Percentiles rank a stretch among this genome's conserved stretches.
These are phyloP conservation scores for Margaritifera margaritifera DNA, from an alignment of 2,888 invertebrate genomes.

Conservation along the genomic window DNA sequence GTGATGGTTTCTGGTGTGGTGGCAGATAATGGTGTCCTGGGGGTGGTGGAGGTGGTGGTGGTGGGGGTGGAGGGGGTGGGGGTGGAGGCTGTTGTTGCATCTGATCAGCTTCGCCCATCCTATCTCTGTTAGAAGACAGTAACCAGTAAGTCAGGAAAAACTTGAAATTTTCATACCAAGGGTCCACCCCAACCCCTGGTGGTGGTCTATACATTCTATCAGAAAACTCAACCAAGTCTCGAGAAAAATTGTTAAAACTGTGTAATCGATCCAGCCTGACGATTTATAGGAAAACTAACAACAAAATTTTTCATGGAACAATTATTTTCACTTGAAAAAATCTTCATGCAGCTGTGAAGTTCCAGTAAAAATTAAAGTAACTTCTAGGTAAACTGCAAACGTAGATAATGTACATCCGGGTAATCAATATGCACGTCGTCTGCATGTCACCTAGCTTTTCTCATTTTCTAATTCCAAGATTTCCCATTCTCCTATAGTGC, in stretches of 20 bases:
- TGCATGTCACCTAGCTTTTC: conserved; percentile 1
- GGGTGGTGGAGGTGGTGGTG: conserved; percentile 11
- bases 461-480: not conserved
- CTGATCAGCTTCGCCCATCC: conserved; percentile 34
- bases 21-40: too few relatives aligned
- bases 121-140: conserved; percentile 42
- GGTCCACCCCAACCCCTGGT: conserved; percentile 43
- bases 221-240: too few relatives aligned
- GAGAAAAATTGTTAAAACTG: too few relatives aligned
- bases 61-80: conserved; percentile 33
- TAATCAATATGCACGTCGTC: conserved; percentile 1
- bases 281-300: too few relatives aligned
- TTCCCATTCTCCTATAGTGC: too few relatives aligned
- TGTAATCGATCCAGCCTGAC: too few relatives aligned
- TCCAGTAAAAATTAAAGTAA: too few relatives aligned
- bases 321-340: too few relatives aligned
- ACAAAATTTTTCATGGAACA: too few relatives aligned
- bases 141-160: conserved; percentile 49
- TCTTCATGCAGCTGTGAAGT: too few relatives aligned
- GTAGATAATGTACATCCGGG: not conserved
- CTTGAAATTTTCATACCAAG: conserved; percentile 49
- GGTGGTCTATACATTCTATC: too few relatives aligned
- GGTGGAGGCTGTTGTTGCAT: conserved; percentile 10
- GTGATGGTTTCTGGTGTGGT: not conserved
- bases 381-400: too few relatives aligned